phyloP scores from a whole-genome alignment of 1,140 invertebrate genomes.

The Belonocnema kinseyi region DNA sequence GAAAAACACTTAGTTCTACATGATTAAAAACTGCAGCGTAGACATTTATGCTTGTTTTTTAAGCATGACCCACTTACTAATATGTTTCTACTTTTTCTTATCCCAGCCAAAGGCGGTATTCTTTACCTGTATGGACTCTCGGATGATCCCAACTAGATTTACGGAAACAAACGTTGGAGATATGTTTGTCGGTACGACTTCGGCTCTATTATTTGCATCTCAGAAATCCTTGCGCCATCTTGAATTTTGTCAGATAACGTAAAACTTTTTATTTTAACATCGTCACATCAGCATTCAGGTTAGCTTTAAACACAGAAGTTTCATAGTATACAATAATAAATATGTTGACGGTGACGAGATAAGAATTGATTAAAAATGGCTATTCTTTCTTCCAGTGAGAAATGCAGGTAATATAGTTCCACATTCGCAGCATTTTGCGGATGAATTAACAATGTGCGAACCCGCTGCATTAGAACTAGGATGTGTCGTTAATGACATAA shows the following conservation, averaged over 20 bases:
- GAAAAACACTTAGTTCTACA: no score
- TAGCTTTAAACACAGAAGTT: neutral
- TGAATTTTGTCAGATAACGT: neutral
- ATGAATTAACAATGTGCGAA: slow-evolving; percentile 93
- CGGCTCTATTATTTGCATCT: neutral
- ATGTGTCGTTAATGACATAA: slow-evolving; percentile 94
- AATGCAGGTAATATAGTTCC: slow-evolving; percentile 96
- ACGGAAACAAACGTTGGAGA: slow-evolving; percentile 96
- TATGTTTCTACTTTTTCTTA: slow-evolving; percentile 37
- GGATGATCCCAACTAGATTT: slow-evolving; percentile 96
- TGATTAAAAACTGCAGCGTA: no score
- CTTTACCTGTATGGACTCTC: slow-evolving; percentile 97
- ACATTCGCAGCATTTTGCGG: slow-evolving; percentile 90
- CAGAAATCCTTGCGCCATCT: slow-evolving; percentile 43
- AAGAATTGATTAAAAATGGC: neutral
- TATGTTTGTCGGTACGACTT: slow-evolving; percentile 92
- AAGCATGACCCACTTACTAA: no score
- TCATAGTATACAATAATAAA: neutral
- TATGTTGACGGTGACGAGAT: neutral
- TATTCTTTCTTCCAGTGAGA: slow-evolving; percentile 81
- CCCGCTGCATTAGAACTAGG: slow-evolving; percentile 95
- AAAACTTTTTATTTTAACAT: neutral
- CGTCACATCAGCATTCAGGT: neutral
- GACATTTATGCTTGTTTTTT: neutral
- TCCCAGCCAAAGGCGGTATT: slow-evolving; percentile 94